Conservation (phyloP, 1,140 invertebrate species). For the Bombus breviceps region DNA sequence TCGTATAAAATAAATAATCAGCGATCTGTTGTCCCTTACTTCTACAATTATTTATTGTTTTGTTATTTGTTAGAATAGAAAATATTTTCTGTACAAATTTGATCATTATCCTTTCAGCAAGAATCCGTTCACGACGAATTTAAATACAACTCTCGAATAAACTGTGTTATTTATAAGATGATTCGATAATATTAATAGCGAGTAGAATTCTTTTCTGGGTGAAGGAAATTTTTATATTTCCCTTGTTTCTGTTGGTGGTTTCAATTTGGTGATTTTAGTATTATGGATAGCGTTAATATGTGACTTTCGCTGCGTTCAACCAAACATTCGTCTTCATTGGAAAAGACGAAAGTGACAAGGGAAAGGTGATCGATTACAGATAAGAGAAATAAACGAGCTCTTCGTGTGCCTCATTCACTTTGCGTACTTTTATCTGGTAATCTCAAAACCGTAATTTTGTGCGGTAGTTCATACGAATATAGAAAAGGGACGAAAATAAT, state of each 20-base stretch:
- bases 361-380: slow-evolving; percentile 52
- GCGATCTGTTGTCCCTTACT: rapidly evolving
- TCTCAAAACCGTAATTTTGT: background rate
- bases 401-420: background rate
- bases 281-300: background rate
- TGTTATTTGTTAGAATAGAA: too few relatives aligned
- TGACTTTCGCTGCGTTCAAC: background rate
- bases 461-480: background rate
- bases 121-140: too few relatives aligned
- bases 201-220: background rate
- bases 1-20: too few relatives aligned
- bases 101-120: too few relatives aligned
- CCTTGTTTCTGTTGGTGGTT: background rate
- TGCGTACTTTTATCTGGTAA: background rate
- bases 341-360: slow-evolving; percentile 41
- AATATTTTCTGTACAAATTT: too few relatives aligned
- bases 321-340: slow-evolving; percentile 58
- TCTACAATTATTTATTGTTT: too few relatives aligned
- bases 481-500: background rate
- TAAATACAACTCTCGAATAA: background rate
- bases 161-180: background rate
- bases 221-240: background rate
- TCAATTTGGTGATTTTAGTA: background rate
- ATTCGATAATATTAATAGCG: background rate
- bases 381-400: too few relatives aligned